These are phyloP conservation scores for Eleutherodactylus coqui DNA, from an alignment of 2,797 vertebrate genomes.

Conservation along the genomic window DNA sequence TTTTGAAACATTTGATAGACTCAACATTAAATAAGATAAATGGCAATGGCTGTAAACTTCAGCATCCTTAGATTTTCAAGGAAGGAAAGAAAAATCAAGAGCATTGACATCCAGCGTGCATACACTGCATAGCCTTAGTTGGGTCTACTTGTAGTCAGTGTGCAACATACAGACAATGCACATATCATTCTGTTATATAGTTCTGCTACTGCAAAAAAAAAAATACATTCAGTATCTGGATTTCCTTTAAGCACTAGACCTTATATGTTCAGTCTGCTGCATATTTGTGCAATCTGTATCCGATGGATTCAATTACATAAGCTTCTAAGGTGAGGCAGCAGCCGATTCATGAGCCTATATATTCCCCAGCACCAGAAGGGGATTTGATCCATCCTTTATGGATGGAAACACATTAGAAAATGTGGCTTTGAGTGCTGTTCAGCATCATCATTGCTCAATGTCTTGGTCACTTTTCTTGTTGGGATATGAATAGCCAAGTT, in stretches of 20 bases:
- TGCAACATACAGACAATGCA: background rate
- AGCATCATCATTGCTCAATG: too few species aligned
- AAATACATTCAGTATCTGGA: background rate
- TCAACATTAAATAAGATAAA: constrained; percentile 5
- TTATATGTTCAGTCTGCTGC: background rate
- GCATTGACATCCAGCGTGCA: background rate
- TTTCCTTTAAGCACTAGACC: background rate
- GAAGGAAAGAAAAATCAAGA: background rate
- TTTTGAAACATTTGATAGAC: background rate
- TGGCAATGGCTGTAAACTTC: background rate
- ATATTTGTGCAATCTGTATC: background rate
- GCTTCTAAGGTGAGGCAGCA: too few species aligned
- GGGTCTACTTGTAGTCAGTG: background rate
- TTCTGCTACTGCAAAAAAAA: too few species aligned
- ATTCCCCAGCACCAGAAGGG: too few species aligned
- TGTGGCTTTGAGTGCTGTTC: too few species aligned
- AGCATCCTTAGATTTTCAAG: background rate
- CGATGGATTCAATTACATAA: too few species aligned
- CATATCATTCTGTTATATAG: background rate
- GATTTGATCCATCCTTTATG: too few species aligned
- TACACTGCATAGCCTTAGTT: too few species aligned
- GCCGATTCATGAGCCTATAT: too few species aligned
- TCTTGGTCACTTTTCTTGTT: too few species aligned
- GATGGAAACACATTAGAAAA: too few species aligned
- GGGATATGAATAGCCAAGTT: too few species aligned